Evolutionary conservation across 2,113 vertebrate species (phyloP), one percentile per base, ranked within the genome.

Genomic region (Peromyscus polionotus): DNA sequence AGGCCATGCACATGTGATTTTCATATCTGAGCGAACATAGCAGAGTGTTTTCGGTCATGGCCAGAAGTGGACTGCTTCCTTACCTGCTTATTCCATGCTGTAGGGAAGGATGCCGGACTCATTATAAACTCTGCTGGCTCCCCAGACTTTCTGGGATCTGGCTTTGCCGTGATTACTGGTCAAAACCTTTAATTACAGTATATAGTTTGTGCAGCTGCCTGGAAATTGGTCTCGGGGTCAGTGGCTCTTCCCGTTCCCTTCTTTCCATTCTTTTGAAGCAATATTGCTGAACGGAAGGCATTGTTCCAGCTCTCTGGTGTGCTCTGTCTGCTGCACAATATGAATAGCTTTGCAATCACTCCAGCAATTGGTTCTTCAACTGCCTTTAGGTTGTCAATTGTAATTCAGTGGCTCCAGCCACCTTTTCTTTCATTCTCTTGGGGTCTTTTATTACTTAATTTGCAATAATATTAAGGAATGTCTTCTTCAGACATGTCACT

Each of bases 231-330:
- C 77, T 96, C 85, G 10, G 10, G 65, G 95, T 95, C 95, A 96
- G 88, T 75, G 97, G 97, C 95, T 96, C 84, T 97, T 95, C 70
- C 86, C 89, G 3, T 89, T 85, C 84, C 95, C 88, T 19, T 76
- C 20, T 96, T 88, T 90, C 84, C 96, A 76, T 92, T 94, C 95
- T 93, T 96, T 95, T 94, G 97, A 96, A 97, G 97, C 97, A 93
- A 97, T 97, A 96, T 96, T 94, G 98, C 95, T 96, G 98, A 97
- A 97, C 98, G 75, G 95, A 86, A 87, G 97, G 94, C 94, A 97
- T 97, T 96, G 96, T 95, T 83, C 51, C 61, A 76, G 91, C 84
- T 96, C 72, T 97, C 96, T 95, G 96, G 76, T 96, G 92, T 63
- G 73, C 42, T 95, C 90, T 89, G 75, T 90, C 97, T 73, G 88